A percentile compares a stretch with the other conserved stretches of the same genome.
phyloP scores from a whole-genome alignment of 1,140 invertebrate species.

The Trinorchestia longiramus region DNA sequence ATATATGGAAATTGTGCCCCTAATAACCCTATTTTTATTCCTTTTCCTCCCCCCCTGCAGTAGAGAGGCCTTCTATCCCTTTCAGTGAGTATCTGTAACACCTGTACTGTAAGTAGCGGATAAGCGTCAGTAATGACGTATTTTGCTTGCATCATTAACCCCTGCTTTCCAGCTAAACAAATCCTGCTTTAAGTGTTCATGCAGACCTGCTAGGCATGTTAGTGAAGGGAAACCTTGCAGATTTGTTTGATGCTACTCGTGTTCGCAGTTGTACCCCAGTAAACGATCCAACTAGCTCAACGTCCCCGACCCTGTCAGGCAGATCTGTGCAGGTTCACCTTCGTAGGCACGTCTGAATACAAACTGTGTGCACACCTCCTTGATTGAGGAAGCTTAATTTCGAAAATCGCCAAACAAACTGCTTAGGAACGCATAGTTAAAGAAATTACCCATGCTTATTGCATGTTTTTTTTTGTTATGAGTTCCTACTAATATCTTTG shows the following conservation, averaged over 20 bases:
- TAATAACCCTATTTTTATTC: conserved; percentile 5
- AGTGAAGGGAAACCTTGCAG: not conserved
- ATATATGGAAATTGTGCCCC: not conserved
- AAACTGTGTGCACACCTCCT: not conserved
- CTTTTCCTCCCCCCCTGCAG: not conserved
- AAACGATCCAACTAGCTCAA: no score
- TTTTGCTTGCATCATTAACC: not conserved
- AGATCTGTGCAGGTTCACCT: not conserved
- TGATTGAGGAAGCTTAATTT: not conserved
- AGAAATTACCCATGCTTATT: not conserved
- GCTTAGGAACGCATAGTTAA: not conserved
- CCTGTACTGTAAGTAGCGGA: not conserved
- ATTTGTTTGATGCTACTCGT: not conserved
- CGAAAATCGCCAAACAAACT: not conserved
- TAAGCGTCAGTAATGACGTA: not conserved
- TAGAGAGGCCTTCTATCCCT: conserved; percentile 48
- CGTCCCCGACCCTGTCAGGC: not conserved
- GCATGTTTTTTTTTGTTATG: not conserved
- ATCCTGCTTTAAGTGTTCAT: not conserved
- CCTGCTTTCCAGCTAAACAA: not conserved
- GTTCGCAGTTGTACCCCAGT: not conserved
- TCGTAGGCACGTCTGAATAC: not conserved
- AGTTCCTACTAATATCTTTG: not conserved
- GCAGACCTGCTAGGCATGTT: not conserved
- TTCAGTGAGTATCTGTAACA: conserved; percentile 31